A percentile compares a stretch with the other conserved stretches of the same genome.
Conservation (phyloP, 2,113 vertebrate genomes). For the Dryoscopus gambensis region DNA sequence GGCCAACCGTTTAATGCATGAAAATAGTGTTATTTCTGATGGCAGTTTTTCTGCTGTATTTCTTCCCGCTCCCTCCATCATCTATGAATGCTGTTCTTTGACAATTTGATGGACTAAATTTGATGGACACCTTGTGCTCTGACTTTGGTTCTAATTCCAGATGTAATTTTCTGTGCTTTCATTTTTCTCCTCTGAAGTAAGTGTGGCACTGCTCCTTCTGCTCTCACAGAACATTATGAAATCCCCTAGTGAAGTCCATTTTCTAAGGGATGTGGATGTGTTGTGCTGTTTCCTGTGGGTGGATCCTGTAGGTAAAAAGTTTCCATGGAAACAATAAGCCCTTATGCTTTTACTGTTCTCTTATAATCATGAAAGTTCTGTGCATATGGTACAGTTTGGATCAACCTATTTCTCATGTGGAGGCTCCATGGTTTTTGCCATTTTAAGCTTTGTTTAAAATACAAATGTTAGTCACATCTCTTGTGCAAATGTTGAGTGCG, state of each 20-base stretch:
- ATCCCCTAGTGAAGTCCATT: not conserved
- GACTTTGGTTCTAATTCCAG: not conserved
- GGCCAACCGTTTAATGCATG: not conserved
- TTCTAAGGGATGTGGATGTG: not conserved
- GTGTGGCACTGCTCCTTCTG: not conserved
- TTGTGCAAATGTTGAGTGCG: not conserved
- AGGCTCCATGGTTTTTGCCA: not conserved
- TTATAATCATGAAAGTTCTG: not conserved
- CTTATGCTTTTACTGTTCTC: not conserved
- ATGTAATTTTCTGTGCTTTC: not conserved
- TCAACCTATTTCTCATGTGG: not conserved
- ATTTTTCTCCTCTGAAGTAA: not conserved
- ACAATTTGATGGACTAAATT: not conserved
- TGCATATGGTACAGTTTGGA: not conserved
- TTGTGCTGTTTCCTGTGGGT: not conserved
- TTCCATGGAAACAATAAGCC: not conserved
- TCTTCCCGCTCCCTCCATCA: not conserved
- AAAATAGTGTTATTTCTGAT: not conserved
- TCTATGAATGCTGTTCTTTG: not conserved
- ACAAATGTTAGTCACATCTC: not conserved
- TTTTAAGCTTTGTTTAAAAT: not conserved
- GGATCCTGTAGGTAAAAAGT: not conserved
- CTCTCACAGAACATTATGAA: not conserved
- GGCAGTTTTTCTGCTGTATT: not conserved
- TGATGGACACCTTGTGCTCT: not conserved